Percentiles rank a stretch among this genome's conserved stretches.
Conservation (phyloP, 2,888 invertebrate genomes). For the Caenorhabditis drosophilae region DNA sequence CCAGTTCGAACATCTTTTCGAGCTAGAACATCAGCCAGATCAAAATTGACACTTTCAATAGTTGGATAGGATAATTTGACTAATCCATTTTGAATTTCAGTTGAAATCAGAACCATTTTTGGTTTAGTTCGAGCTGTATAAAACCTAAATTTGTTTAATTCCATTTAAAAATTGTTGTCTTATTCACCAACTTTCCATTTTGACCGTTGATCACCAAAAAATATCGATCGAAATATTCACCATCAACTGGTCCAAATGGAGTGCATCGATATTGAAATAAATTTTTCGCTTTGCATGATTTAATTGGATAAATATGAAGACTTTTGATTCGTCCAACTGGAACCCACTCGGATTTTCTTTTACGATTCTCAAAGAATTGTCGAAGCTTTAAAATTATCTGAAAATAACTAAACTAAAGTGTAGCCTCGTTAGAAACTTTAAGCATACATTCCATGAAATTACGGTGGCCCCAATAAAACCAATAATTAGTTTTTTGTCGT, state of each 20-base stretch:
- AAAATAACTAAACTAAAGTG: conserved; percentile 1
- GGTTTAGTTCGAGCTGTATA: conserved; percentile 45
- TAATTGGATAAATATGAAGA: conserved; percentile 53
- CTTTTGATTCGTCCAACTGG: conserved; percentile 48
- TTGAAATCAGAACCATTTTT: conserved; percentile 46
- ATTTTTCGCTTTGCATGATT: conserved; percentile 58
- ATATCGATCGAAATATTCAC: conserved; percentile 50
- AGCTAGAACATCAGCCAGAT: conserved; percentile 28
- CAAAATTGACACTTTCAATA: conserved; percentile 17
- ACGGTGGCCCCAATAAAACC: conserved; percentile 36
- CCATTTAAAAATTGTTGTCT: not conserved
- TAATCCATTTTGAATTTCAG: conserved; percentile 29
- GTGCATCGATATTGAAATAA: conserved; percentile 55
- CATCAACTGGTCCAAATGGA: conserved; percentile 43
- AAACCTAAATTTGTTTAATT: conserved; percentile 10
- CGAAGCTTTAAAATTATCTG: conserved; percentile 13
- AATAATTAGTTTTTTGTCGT: conserved; percentile 33
- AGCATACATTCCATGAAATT: conserved; percentile 36
- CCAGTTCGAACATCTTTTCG: conserved; percentile 35
- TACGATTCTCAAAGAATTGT: conserved; percentile 8
- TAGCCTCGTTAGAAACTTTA: too few relatives aligned
- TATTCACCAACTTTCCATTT: conserved; percentile 28
- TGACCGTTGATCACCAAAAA: conserved; percentile 55
- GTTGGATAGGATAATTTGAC: conserved; percentile 31
- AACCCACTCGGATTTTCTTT: conserved; percentile 34